A percentile compares a stretch with the other conserved stretches of the same genome.
phyloP scores from a whole-genome alignment of 2,888 invertebrate species.

The Callyntrura sp. region DNA sequence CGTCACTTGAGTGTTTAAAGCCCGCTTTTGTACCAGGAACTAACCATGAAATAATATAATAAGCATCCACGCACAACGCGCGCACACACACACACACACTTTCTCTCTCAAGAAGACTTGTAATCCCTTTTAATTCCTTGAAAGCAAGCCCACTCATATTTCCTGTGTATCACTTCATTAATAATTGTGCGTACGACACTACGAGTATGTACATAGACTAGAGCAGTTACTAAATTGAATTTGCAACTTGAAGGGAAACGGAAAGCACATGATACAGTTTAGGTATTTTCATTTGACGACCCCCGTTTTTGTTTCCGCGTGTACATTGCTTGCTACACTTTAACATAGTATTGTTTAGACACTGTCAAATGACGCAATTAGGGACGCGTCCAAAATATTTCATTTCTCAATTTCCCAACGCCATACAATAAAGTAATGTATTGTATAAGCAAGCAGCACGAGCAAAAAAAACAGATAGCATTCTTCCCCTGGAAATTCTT shows the following conservation, averaged over 20 bases:
- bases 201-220: background rate
- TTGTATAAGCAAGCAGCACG: too few species aligned
- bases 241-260: background rate
- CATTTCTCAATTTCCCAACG: too few species aligned
- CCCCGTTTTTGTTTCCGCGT: background rate
- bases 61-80: constrained; percentile 15
- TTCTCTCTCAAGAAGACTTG: constrained; percentile 29
- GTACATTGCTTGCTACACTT: too few species aligned
- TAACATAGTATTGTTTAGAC: background rate
- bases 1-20: constrained; percentile 23
- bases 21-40: background rate
- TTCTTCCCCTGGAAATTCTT: too few species aligned
- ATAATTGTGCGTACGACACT: background rate
- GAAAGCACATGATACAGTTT: background rate
- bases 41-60: constrained; percentile 8
- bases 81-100: too few species aligned
- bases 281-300: background rate
- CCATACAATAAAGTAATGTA: too few species aligned
- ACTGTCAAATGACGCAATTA: background rate
- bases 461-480: too few species aligned
- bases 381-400: too few species aligned
- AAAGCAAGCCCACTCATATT: constrained; percentile 46
- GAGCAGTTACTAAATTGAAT: constrained; percentile 11
- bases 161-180: constrained; percentile 45
- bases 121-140: constrained; percentile 42